Evolutionary conservation across 2,113 vertebrate genomes (phyloP).

Genomic region (Nesoenas mayeri): DNA sequence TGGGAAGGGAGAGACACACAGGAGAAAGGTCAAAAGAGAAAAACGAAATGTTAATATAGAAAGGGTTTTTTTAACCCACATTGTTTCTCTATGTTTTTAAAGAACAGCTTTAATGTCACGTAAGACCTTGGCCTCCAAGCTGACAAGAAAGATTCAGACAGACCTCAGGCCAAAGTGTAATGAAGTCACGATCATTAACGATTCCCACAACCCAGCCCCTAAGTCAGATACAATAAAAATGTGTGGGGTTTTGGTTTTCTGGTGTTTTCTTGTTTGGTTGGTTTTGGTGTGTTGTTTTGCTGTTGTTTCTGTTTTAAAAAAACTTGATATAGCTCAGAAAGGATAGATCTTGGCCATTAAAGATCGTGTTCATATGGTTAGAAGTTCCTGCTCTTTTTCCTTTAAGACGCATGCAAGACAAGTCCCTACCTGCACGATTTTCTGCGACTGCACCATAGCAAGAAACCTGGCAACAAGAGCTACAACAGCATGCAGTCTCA

Average conservation of each 20-base stretch:
- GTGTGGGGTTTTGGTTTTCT: too few relatives aligned
- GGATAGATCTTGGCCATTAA: not conserved
- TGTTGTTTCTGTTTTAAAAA: too few relatives aligned
- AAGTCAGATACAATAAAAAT: not conserved
- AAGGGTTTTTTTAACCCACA: not conserved
- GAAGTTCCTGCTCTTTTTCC: not conserved
- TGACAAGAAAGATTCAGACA: not conserved
- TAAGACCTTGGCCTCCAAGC: not conserved
- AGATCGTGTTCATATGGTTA: not conserved
- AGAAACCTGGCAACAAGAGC: conserved; percentile 21
- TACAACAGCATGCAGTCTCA: not conserved
- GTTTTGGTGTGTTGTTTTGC: too few relatives aligned
- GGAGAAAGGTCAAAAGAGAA: not conserved
- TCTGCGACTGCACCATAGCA: not conserved
- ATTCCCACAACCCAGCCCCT: not conserved
- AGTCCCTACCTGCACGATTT: conserved; percentile 7
- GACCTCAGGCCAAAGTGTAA: not conserved
- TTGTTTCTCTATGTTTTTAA: not conserved
- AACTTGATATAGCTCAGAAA: not conserved
- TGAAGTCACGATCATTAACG: not conserved
- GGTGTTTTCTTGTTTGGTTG: too few relatives aligned
- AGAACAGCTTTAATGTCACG: not conserved
- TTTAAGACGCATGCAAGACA: not conserved
- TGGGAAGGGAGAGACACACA: conserved; percentile 23
- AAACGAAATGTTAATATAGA: not conserved